Evolutionary conservation across 2,113 vertebrate species (phyloP), one percentile per base, ranked within the genome.

Genomic region (Cololabis saira): DNA sequence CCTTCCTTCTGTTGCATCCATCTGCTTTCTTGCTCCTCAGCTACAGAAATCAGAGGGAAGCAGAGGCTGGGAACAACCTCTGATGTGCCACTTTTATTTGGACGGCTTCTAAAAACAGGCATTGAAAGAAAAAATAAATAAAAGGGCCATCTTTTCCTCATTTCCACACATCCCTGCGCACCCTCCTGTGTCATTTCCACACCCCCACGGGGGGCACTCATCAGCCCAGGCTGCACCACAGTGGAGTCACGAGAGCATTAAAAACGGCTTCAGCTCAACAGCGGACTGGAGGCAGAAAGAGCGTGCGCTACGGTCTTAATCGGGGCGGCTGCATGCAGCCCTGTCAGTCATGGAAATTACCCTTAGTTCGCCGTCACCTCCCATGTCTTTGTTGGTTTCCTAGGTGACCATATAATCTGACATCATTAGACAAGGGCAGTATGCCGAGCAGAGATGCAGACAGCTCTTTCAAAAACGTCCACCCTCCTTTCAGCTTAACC

Each of bases 381-480:
- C 50, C 17, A 12, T 42, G 50, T 60, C 70, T 67, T 71, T 56
- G 44, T 56, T 37, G 57, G 80, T 89, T 82, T 82, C 76, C 80
- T 77, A 51, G 84, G 86, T 73, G 77, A 89, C 80, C 12, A 10
- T 40, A 61, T 76, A 68, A 73, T 88, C 74, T 78, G 72, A 86
- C 76, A 84, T 85, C 66, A 82, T 79, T 75, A 65, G 68, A 76
- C 67, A 53, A 62, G 80, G 62, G 65, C 71, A 75, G 79, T 79
- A 67, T 59, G 76, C 55, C 56, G 42, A 63, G 55, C 33, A 8
- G 64, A 67, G 57, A 64, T 43, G 68, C 74, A 72, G 67, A 63
- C 75, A 63, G 27, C 78, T 71, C 8, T 0, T 30, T 72, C 49
- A 47, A 61, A 78, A 78, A 72, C 33, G 74, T 12, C 45, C 43